Percentiles rank a stretch among this genome's conserved stretches.
phyloP scores from a whole-genome alignment of 23 tunicate species.

The Halocynthia aurantium region DNA sequence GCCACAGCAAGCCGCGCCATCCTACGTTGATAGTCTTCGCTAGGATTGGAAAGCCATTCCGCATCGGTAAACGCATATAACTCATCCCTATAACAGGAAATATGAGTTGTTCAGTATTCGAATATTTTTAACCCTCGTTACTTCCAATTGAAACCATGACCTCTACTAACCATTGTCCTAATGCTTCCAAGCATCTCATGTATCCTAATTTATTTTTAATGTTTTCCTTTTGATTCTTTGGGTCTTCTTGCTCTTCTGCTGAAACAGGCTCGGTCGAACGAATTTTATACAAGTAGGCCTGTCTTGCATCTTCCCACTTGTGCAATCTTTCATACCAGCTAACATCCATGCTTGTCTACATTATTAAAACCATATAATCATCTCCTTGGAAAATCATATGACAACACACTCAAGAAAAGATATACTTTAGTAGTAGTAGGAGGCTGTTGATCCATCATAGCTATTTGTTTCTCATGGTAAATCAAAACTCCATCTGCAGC shows the following conservation, averaged over 20 bases:
- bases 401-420: not conserved
- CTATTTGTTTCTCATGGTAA: slow-evolving; percentile 32
- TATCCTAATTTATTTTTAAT: slow-evolving; percentile 84
- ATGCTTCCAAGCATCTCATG: slow-evolving; percentile 96
- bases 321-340: slow-evolving; percentile 95
- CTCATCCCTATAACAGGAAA: slow-evolving; percentile 34
- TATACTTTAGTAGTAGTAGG: slow-evolving; percentile 12
- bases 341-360: slow-evolving; percentile 28
- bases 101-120: not conserved
- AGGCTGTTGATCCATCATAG: slow-evolving; percentile 26
- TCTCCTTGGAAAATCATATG: not conserved
- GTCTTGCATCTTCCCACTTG: slow-evolving; percentile 97
- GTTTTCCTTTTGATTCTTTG: slow-evolving; percentile 14
- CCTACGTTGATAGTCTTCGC: slow-evolving; percentile 53
- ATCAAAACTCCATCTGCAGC: slow-evolving; percentile 95
- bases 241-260: slow-evolving; percentile 13
- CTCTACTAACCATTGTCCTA: slow-evolving; percentile 85
- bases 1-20: slow-evolving; percentile 96
- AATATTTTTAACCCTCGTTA: not conserved
- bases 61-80: slow-evolving; percentile 60
- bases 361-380: not conserved
- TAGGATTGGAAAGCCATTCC: slow-evolving; percentile 32
- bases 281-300: slow-evolving; percentile 50
- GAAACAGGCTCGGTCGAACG: not conserved
- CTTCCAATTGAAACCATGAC: not conserved